A percentile compares a stretch with the other conserved stretches of the same genome.
phyloP scores from a whole-genome alignment of 2,113 vertebrate genomes.

The Marmota flaviventris region DNA sequence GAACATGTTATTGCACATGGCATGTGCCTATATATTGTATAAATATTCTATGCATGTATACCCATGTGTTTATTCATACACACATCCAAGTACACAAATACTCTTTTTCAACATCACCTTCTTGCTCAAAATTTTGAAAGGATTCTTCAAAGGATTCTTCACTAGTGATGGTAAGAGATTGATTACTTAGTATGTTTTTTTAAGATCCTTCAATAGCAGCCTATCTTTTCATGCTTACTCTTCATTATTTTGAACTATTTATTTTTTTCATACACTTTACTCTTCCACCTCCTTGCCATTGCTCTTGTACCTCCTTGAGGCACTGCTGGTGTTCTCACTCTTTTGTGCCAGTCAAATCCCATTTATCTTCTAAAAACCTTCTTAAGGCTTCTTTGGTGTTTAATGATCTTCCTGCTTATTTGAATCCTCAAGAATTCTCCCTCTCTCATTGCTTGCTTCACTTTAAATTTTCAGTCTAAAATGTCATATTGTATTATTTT shows the following conservation, averaged over 20 bases:
- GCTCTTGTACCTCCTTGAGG: neutral
- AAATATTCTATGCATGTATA: neutral
- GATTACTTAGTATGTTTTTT: neutral
- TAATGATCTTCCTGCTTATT: neutral
- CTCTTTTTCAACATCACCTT: neutral
- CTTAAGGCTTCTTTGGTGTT: neutral
- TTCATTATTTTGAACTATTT: neutral
- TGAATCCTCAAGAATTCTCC: neutral
- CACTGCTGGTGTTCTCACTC: neutral
- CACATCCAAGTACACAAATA: accelerated
- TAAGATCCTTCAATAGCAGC: neutral
- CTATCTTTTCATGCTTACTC: neutral
- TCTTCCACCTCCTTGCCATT: accelerated
- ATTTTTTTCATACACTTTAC: neutral
- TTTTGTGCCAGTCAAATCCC: neutral
- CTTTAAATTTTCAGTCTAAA: accelerated
- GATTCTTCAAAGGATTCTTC: neutral
- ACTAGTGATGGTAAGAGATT: neutral
- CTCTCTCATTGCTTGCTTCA: neutral
- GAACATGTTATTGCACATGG: too few relatives aligned
- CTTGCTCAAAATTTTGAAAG: neutral
- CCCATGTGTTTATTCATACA: neutral
- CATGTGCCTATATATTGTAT: neutral
- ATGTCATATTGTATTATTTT: neutral
- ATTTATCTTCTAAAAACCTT: neutral